Conservation (phyloP, 2,888 invertebrate genomes). For the Archaeoteleia sp. region DNA sequence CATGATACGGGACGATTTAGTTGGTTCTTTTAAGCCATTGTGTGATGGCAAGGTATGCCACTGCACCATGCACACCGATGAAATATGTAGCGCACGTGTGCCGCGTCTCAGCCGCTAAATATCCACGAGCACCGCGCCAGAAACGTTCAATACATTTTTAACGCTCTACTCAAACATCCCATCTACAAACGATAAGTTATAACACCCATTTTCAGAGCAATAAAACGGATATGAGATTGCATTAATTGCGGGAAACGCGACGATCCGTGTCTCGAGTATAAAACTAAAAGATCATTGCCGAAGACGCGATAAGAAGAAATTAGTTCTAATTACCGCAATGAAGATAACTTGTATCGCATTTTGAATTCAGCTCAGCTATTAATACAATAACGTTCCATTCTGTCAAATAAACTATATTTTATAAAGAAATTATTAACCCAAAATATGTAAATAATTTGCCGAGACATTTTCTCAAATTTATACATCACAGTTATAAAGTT, state of each 20-base stretch:
- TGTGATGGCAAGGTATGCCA: conserved; percentile 19
- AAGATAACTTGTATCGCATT: too few species aligned
- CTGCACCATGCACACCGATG: conserved; percentile 23
- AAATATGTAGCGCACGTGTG: conserved; percentile 46
- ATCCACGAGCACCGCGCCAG: too few species aligned
- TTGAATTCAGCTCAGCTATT: too few species aligned
- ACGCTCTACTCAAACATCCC: conserved; percentile 1
- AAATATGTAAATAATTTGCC: too few species aligned
- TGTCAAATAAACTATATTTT: too few species aligned
- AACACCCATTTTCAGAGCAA: conserved; percentile 3
- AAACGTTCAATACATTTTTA: conserved; percentile 38
- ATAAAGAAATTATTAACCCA: too few species aligned
- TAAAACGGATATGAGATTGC: conserved; percentile 18
- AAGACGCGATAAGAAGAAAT: not conserved
- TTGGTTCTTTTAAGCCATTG: conserved; percentile 21
- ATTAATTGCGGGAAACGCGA: too few species aligned
- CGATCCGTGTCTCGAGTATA: not conserved
- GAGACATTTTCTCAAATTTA: too few species aligned
- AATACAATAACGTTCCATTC: too few species aligned
- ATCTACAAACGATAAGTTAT: conserved; percentile 26
- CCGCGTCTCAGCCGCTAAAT: conserved; percentile 31
- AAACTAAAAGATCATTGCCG: not conserved
- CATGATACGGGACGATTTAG: conserved; percentile 17
- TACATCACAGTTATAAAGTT: too few species aligned
- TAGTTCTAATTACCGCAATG: too few species aligned